Conservation (phyloP, 2,113 vertebrate genomes). For the Baryphthengus martii region DNA sequence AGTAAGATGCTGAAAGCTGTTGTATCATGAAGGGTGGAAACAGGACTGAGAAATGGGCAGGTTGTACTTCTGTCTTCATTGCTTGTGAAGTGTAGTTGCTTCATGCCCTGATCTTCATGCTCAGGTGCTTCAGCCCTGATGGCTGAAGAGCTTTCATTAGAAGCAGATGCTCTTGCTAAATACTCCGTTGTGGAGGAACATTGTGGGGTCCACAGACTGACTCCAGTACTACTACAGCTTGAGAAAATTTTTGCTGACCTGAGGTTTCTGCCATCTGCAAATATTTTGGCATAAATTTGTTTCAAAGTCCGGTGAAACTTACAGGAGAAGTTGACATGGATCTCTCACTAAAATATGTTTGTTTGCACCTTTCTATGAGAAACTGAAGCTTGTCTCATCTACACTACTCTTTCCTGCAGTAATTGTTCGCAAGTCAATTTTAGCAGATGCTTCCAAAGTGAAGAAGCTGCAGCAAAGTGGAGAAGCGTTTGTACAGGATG, state of each 20-base stretch:
- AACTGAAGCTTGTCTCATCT: neutral
- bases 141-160: neutral
- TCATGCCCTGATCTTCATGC: neutral
- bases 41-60: neutral
- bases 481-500: conserved; percentile 78
- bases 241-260: neutral
- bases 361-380: neutral
- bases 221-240: neutral
- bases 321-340: fast-evolving
- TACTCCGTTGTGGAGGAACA: neutral
- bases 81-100: neutral
- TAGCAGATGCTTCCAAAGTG: conserved; percentile 72
- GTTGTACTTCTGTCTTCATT: neutral
- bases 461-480: conserved; percentile 78
- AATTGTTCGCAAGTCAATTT: conserved; percentile 68
- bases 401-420: conserved; percentile 23
- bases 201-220: neutral
- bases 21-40: neutral
- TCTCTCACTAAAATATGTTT: neutral
- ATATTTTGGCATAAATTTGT: neutral
- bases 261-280: neutral
- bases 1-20: neutral
- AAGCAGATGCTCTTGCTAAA: neutral
- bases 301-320: neutral
- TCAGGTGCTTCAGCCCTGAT: neutral